Evolutionary conservation across 37 sponge, comb jelly and placozoan genomes (phyloP).

Genomic region (Ianthella basta): DNA sequence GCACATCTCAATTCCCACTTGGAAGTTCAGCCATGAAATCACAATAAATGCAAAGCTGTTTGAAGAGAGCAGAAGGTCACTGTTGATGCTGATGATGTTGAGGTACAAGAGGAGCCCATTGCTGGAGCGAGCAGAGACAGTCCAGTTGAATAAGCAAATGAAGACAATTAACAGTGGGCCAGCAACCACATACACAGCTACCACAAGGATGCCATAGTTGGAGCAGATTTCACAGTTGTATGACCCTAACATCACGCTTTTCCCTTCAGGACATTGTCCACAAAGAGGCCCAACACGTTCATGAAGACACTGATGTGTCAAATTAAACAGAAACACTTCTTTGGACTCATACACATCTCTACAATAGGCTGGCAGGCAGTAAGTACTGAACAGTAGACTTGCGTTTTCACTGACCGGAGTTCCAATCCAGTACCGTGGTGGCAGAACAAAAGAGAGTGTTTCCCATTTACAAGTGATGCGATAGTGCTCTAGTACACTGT

Average conservation of each 20-base stretch:
- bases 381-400: too few species aligned
- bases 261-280: slow-evolving; percentile 33
- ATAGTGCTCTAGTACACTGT: background rate
- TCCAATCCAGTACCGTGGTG: background rate
- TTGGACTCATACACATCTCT: too few species aligned
- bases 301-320: slow-evolving; percentile 37
- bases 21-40: slow-evolving; percentile 46
- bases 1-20: slow-evolving; percentile 43
- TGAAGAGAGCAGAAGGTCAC: background rate
- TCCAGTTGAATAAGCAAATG: slow-evolving; percentile 27
- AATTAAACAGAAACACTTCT: background rate
- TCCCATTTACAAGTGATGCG: background rate
- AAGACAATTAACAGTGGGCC: slow-evolving; percentile 33
- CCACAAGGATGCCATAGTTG: background rate
- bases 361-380: too few species aligned
- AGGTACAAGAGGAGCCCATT: slow-evolving; percentile 60
- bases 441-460: background rate
- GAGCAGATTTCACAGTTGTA: slow-evolving; percentile 22
- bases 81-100: slow-evolving; percentile 40
- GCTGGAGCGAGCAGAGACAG: slow-evolving; percentile 36
- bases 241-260: slow-evolving; percentile 44
- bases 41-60: background rate
- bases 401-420: too few species aligned
- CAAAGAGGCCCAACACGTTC: slow-evolving; percentile 44
- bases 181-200: slow-evolving; percentile 21